Conservation (phyloP, 1,140 invertebrate species). For the Lycorma delicatula region DNA sequence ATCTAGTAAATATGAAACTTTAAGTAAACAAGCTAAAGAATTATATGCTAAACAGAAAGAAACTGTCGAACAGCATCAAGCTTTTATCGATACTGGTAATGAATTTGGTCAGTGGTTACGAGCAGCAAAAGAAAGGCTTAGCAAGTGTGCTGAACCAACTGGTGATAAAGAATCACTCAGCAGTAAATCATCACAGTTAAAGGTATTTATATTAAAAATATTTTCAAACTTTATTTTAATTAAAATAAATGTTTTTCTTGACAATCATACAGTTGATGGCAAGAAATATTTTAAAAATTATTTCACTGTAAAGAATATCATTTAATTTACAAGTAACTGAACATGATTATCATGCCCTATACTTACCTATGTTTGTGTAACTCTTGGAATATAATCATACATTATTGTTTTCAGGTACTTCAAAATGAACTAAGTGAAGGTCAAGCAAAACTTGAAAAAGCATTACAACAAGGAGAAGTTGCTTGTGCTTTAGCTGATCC, state of each 20-base stretch:
- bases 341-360: too few species aligned
- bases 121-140: conserved; percentile 77
- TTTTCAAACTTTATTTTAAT: too few species aligned
- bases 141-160: conserved; percentile 87
- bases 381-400: too few species aligned
- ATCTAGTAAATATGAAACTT: conserved; percentile 78
- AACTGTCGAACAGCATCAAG: conserved; percentile 81
- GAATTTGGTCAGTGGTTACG: conserved; percentile 89
- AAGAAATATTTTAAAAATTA: too few species aligned
- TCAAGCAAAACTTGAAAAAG: conserved; percentile 69
- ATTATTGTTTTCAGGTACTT: conserved; percentile 49
- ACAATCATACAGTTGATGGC: too few species aligned
- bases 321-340: too few species aligned
- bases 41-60: conserved; percentile 72
- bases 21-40: conserved; percentile 81
- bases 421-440: conserved; percentile 73
- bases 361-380: too few species aligned
- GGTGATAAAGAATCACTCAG: conserved; percentile 85
- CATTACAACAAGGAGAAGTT: conserved; percentile 69
- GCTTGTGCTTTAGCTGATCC: conserved; percentile 71
- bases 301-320: too few species aligned
- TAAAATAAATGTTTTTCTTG: too few species aligned
- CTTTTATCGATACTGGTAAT: conserved; percentile 80
- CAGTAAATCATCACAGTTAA: conserved; percentile 75
- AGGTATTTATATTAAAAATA: conserved; percentile 34